Percentiles rank a stretch among this genome's conserved stretches.
These are phyloP conservation scores for Tuberolachnus salignus DNA, from an alignment of 2,888 invertebrate species.

Conservation along the genomic window DNA sequence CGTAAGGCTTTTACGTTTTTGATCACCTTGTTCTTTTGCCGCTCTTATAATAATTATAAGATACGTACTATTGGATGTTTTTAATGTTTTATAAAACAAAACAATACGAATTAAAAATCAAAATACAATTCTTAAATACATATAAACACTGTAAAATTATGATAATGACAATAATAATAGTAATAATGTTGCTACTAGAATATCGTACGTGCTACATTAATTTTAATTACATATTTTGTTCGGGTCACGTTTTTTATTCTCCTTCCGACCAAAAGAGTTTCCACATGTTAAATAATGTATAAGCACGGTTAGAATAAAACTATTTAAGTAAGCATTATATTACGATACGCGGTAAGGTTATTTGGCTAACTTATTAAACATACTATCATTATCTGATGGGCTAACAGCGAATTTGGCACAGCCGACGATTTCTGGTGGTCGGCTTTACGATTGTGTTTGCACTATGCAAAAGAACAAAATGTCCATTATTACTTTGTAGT, in stretches of 20 bases:
- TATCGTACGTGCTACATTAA: too few relatives aligned
- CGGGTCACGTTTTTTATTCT: not conserved
- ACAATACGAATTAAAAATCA: too few relatives aligned
- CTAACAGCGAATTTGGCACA: constrained; percentile 38
- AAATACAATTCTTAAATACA: too few relatives aligned
- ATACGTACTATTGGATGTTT: too few relatives aligned
- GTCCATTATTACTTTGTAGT: not conserved
- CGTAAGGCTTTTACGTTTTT: too few relatives aligned
- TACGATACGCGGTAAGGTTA: not conserved
- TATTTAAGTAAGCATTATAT: constrained; percentile 1
- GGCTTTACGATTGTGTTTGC: not conserved
- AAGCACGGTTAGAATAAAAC: not conserved
- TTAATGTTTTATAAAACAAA: too few relatives aligned
- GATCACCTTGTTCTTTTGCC: too few relatives aligned
- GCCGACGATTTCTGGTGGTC: too few relatives aligned
- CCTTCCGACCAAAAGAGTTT: not conserved
- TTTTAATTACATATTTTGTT: not conserved
- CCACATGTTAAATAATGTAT: not conserved
- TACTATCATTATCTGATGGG: constrained; percentile 40
- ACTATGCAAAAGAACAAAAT: not conserved
- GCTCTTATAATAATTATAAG: too few relatives aligned
- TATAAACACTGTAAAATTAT: too few relatives aligned
- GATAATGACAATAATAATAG: too few relatives aligned
- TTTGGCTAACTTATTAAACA: constrained; percentile 28
- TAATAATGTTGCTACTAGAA: too few relatives aligned